Conservation (phyloP, 2,888 invertebrate species). For the Cheilosia variabilis region DNA sequence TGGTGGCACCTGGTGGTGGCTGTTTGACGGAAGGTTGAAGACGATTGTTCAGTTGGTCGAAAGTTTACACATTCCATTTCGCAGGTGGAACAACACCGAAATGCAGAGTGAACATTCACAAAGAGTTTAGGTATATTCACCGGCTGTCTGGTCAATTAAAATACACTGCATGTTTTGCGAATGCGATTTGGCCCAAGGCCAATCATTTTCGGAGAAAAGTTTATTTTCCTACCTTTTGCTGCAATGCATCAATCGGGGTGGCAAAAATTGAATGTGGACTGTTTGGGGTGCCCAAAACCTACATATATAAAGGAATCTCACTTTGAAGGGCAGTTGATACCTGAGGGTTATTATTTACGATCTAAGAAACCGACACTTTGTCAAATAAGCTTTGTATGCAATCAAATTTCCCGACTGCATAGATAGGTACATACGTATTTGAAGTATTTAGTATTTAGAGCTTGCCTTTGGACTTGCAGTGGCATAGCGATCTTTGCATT, state of each 20-base stretch:
- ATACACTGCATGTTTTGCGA: constrained; percentile 50
- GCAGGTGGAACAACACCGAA: constrained; percentile 1
- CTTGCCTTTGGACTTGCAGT: no score
- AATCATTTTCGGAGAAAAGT: constrained; percentile 39
- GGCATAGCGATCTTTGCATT: no score
- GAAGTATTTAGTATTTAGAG: no score
- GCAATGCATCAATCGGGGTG: constrained; percentile 59
- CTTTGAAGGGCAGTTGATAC: no score
- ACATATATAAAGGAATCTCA: no score
- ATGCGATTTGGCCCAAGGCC: constrained; percentile 53
- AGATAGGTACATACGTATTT: no score
- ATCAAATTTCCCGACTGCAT: no score
- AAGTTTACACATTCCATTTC: constrained; percentile 8
- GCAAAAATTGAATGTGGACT: neutral
- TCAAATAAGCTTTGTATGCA: no score
- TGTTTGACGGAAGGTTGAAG: constrained; percentile 1
- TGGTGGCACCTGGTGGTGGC: constrained; percentile 59
- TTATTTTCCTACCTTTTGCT: constrained; percentile 60
- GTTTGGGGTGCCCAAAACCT: no score
- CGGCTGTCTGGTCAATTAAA: constrained; percentile 60
- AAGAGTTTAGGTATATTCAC: neutral
- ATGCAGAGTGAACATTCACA: neutral
- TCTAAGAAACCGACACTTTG: no score
- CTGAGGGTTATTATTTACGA: no score
- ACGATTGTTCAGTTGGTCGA: constrained; percentile 7